Conservation (phyloP, 2,113 vertebrate genomes). For the Gopherus flavomarginatus region DNA sequence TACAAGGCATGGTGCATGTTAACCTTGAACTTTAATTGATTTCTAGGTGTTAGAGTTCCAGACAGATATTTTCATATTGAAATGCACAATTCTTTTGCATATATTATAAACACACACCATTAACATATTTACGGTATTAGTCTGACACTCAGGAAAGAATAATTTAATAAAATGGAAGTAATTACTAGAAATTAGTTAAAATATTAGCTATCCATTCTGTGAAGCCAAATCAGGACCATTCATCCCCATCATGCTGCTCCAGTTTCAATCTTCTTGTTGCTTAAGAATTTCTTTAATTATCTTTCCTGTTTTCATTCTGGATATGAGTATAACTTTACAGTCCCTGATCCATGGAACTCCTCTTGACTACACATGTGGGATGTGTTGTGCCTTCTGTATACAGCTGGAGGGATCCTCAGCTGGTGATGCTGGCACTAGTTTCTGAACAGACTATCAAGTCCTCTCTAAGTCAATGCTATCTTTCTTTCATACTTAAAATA, state of each 20-base stretch:
- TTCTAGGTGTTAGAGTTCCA: background rate
- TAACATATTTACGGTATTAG: background rate
- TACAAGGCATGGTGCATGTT: background rate
- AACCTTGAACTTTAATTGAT: background rate
- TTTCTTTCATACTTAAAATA: background rate
- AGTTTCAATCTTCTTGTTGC: background rate
- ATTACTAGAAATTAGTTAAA: background rate
- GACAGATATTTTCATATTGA: background rate
- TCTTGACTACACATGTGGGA: background rate
- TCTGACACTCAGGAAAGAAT: background rate
- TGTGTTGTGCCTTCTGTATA: background rate
- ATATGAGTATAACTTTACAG: background rate
- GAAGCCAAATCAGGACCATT: background rate
- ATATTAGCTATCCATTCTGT: background rate
- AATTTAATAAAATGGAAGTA: background rate
- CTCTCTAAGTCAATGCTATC: background rate
- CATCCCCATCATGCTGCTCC: background rate
- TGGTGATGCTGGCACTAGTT: background rate
- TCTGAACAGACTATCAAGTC: background rate
- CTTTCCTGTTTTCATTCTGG: background rate
- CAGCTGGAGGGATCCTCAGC: too few relatives aligned
- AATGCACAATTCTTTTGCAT: background rate
- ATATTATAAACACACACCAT: background rate
- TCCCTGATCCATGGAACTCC: too few relatives aligned
- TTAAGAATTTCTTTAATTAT: background rate